Evolutionary conservation across 2,113 vertebrate species (phyloP).

Genomic region (Dermatemys mawii): DNA sequence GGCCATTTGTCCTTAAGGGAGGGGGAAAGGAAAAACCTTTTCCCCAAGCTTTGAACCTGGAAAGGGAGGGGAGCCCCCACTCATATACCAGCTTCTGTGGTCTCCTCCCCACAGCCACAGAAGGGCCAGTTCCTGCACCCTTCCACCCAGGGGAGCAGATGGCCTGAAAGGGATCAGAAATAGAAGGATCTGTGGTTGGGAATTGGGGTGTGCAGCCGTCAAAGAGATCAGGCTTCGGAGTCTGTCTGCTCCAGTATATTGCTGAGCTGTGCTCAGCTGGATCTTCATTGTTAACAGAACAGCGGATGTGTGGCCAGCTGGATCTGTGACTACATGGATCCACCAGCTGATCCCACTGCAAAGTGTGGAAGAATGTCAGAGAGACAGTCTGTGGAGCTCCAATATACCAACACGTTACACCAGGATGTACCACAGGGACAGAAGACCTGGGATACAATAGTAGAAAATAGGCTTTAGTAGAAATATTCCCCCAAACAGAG

Average conservation of each 20-base stretch:
- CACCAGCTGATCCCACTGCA: neutral
- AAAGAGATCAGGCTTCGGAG: accelerated
- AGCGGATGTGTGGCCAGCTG: neutral
- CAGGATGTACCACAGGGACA: neutral
- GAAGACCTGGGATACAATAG: neutral
- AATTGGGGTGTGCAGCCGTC: neutral
- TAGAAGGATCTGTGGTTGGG: neutral
- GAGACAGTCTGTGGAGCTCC: neutral
- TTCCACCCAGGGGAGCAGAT: neutral
- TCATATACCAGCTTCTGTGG: neutral
- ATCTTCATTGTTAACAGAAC: neutral
- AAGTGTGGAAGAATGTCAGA: neutral
- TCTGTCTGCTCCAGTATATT: neutral
- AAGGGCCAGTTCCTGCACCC: neutral
- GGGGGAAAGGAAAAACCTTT: neutral
- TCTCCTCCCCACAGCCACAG: neutral
- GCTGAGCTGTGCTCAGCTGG: neutral
- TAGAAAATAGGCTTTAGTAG: neutral
- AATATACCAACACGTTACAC: neutral
- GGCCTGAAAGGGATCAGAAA: neutral
- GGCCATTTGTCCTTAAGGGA: neutral
- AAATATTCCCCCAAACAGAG: neutral
- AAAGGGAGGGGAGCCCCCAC: neutral
- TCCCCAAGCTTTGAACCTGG: neutral
- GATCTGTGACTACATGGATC: neutral